Conservation (phyloP, 64 coral and sea anemone species). For the Montipora sp. region DNA sequence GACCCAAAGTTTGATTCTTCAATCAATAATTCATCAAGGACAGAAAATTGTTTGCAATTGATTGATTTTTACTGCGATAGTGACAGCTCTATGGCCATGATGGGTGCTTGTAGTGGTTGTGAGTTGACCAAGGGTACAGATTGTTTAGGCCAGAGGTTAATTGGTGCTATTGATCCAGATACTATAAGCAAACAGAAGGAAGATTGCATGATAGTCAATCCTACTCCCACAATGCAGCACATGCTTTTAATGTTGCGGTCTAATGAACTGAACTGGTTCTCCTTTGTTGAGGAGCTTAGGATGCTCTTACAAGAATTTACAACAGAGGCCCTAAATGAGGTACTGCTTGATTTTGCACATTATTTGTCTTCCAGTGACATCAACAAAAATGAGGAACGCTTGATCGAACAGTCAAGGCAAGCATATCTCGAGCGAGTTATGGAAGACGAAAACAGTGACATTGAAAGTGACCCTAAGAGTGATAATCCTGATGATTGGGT, state of each 20-base stretch:
- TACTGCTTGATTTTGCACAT: constrained; percentile 57
- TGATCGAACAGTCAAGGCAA: constrained; percentile 51
- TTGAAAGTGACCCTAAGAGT: constrained; percentile 59
- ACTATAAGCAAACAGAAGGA: constrained; percentile 20
- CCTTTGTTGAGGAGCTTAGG: constrained; percentile 54
- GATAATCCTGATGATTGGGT: constrained; percentile 54
- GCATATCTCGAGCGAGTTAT: constrained; percentile 39
- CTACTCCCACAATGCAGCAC: constrained; percentile 15
- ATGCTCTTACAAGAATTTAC: constrained; percentile 11
- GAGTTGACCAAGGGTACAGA: constrained; percentile 33
- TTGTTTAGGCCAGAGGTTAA: background rate
- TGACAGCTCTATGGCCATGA: background rate
- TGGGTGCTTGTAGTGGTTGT: background rate
- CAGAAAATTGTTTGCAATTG: background rate
- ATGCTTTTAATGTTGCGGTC: constrained; percentile 18
- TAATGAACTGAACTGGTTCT: constrained; percentile 70
- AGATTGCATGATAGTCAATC: background rate
- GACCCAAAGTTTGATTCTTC: background rate
- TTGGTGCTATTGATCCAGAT: constrained; percentile 1
- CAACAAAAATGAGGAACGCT: constrained; percentile 41
- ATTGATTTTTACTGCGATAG: background rate
- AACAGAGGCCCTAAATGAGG: constrained; percentile 40
- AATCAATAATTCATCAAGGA: background rate
- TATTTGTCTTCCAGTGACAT: constrained; percentile 52
- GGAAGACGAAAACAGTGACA: constrained; percentile 16